Conservation (phyloP, 1,140 invertebrate species). For the Drosophila santomea region DNA sequence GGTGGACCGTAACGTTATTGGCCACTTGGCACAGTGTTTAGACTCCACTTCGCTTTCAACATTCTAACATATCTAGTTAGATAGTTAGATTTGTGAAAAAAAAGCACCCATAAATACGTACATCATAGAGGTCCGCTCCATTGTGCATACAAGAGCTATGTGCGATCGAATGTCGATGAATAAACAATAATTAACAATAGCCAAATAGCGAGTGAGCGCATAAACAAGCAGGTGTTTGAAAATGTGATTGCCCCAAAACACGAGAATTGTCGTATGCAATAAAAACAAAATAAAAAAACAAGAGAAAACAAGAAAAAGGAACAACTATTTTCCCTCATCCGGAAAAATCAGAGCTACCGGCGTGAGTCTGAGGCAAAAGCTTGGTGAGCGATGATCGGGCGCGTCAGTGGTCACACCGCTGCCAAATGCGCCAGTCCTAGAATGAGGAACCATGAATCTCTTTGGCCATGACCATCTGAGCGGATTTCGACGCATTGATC, state of each 20-base stretch:
- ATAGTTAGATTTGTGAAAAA: background rate
- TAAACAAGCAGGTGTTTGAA: slow-evolving; percentile 12
- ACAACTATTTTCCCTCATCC: background rate
- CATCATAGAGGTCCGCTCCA: background rate
- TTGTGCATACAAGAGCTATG: slow-evolving; percentile 1
- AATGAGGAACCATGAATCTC: slow-evolving; percentile 63
- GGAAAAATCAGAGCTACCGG: slow-evolving; percentile 1
- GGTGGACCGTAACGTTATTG: background rate
- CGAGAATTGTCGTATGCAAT: background rate
- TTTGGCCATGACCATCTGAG: slow-evolving; percentile 72
- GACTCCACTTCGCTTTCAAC: too few species aligned
- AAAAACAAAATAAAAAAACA: too few species aligned
- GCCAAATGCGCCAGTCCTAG: slow-evolving; percentile 25
- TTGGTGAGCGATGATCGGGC: slow-evolving; percentile 12
- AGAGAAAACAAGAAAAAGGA: too few species aligned
- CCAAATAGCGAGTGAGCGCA: slow-evolving; percentile 9
- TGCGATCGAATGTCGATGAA: slow-evolving; percentile 15
- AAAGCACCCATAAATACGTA: background rate
- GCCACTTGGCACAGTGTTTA: too few species aligned
- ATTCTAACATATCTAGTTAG: too few species aligned
- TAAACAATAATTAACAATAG: slow-evolving; percentile 31
- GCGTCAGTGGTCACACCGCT: slow-evolving; percentile 3
- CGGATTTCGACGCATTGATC: slow-evolving; percentile 69
- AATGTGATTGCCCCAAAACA: slow-evolving; percentile 11
- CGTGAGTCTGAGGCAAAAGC: background rate